Evolutionary conservation across 2,797 vertebrate species (phyloP), one percentile per base, ranked within the genome.

Genomic region (Danio tinwini): DNA sequence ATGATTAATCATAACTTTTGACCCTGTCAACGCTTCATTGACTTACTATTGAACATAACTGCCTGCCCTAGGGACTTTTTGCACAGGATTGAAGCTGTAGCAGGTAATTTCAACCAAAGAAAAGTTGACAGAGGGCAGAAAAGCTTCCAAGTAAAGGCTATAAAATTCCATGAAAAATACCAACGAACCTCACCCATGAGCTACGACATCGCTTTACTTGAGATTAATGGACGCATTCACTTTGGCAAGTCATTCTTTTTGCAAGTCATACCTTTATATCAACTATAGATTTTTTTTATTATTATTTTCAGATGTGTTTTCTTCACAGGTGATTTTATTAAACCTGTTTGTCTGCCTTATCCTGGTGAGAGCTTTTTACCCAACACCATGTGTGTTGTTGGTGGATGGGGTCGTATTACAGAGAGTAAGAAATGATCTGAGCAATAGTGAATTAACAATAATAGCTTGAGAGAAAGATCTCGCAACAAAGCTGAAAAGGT

Each of bases 131-230:
- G 87, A 71, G 90, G 87, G 7, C 94, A 97, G 82, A 94, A 95
- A 88, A 91, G 85, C 0, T 92, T 96, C 29, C 55, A 81, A 6
- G 87, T 95, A 77, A 90, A 93, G 84, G 86, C 87, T 0, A 80
- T 92, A 70, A 90, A 89, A 5, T 88, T 92, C 81, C 96, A 98
- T 19, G 95, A 96, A 19, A 89, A 88, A 64, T 97, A 93, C 89
- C 92, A 90, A 56, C 88, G 58, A 4, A 88, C 80, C 44, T 89
- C 85, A 59, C 95, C 96, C 0, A 93, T 95, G 93, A 93, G 90
- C 86, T 95, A 94, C 40, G 97, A 96, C 73, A 89, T 96, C 1
- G 95, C 95, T 52, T 90, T 97, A 74, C 74, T 98, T 77, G 92
- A 94, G 85, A 82, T 96, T 87, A 85, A 90, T 29, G 92, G 89